Evolutionary conservation across 2,888 invertebrate genomes (phyloP).

Genomic region (Agapostemon virescens): DNA sequence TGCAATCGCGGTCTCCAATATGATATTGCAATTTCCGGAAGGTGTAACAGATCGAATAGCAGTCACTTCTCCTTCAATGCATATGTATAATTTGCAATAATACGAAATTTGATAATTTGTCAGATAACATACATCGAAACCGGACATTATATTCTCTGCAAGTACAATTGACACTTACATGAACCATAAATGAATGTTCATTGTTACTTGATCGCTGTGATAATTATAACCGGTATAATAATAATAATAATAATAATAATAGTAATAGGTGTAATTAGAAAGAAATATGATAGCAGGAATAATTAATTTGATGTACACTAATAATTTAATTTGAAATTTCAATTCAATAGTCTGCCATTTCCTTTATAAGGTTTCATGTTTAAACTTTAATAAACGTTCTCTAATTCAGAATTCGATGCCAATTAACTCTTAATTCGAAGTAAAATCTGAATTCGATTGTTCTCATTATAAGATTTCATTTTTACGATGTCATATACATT

Average conservation of each 20-base stretch:
- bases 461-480: no score
- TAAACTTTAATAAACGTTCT: not conserved
- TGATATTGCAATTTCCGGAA: conserved; percentile 12
- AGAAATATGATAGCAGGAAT: not conserved
- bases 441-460: no score
- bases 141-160: not conserved
- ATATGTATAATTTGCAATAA: not conserved
- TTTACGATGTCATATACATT: no score
- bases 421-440: no score
- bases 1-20: not conserved
- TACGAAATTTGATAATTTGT: conserved; percentile 16
- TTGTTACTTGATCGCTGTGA: not conserved
- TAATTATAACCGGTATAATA: not conserved
- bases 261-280: no score
- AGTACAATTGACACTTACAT: not conserved
- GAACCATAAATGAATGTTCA: not conserved
- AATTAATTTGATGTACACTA: not conserved
- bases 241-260: no score
- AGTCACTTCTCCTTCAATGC: not conserved
- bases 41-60: not conserved
- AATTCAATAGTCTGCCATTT: not conserved
- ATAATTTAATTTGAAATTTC: not conserved
- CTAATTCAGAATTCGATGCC: no score
- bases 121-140: not conserved
- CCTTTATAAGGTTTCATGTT: not conserved